Base-by-base conservation (phyloP, 2,113 vertebrate species). In the Carollia perspicillata region DNA sequence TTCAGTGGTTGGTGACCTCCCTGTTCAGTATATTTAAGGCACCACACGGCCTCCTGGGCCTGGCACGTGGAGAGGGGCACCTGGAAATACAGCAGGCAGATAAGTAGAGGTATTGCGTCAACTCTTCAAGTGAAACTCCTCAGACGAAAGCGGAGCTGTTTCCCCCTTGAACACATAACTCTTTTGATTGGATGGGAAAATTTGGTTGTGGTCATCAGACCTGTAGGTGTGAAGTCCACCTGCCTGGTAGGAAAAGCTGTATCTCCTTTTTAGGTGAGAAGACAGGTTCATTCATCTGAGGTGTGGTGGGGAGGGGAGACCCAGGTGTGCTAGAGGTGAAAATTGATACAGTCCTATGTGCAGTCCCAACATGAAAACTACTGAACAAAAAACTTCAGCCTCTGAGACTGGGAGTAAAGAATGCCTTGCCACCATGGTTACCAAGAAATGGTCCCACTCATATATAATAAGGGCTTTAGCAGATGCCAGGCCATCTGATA, bases 361-460 rank as follows among this genome's bases (percentile, higher is more conserved):
- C 2, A 0, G 65, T 89, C n/a, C 81, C 66, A 55, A 30, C 91
- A 33, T 22, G 63, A 74, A 83, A 58, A 44, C 33, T 47, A 8
- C 72, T 10, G 33, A 83, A 84, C 66, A 60, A 90, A 84, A 81
- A 92, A 85, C 35, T 17, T 16, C 28, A 11, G 60, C 44, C 2
- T 63, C 75, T n/a, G 91, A 89, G 60, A 23, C 6, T 14, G 28
- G 37, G 35, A 40, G 42, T 87, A 26, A 94, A 81, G 93, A 90
- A 86, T 35, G 65, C 68, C 79, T 78, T 83, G 35, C 79, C 42
- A 28, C 79, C 83, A 58, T 55, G 92, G 92, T 49, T 81, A 92
- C 78, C 20, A 11, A 84, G 86, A 86, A 83, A 63, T 3, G 12
- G 81, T 55, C n/a, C 49, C 65, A 26, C 63, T 84, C 40, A 22